Conservation (phyloP, 2,113 vertebrate genomes). For the Setophaga coronata region DNA sequence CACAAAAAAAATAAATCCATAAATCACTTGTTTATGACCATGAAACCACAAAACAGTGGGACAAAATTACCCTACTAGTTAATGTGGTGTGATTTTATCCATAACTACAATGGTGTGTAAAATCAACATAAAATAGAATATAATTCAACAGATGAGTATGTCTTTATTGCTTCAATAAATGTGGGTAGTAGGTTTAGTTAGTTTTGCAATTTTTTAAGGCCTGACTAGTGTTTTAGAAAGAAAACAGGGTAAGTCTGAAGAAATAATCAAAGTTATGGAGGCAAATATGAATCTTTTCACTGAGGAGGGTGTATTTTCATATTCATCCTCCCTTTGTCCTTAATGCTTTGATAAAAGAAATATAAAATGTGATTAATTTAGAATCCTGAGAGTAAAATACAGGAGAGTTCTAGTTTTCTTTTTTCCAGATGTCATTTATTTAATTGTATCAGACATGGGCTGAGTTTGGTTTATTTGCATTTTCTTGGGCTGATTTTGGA, state of each 20-base stretch:
- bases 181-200: background rate
- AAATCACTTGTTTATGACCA: background rate
- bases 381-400: background rate
- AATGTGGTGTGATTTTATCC: background rate
- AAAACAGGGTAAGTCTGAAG: background rate
- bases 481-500: background rate
- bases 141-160: background rate
- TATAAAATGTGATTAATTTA: background rate
- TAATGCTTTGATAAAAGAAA: background rate
- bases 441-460: background rate
- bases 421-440: background rate
- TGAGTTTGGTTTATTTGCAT: background rate
- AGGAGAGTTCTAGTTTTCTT: background rate
- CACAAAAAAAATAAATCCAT: background rate
- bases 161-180: background rate
- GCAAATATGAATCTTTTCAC: background rate
- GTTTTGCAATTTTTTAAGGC: background rate
- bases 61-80: background rate
- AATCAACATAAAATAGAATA: background rate
- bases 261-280: background rate
- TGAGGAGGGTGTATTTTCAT: background rate
- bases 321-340: background rate
- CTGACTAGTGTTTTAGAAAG: background rate
- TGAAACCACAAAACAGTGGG: background rate
- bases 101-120: background rate